These are phyloP conservation scores for Parapristionchus giblindavisi DNA, from an alignment of 2,888 invertebrate genomes.

Conservation along the genomic window DNA sequence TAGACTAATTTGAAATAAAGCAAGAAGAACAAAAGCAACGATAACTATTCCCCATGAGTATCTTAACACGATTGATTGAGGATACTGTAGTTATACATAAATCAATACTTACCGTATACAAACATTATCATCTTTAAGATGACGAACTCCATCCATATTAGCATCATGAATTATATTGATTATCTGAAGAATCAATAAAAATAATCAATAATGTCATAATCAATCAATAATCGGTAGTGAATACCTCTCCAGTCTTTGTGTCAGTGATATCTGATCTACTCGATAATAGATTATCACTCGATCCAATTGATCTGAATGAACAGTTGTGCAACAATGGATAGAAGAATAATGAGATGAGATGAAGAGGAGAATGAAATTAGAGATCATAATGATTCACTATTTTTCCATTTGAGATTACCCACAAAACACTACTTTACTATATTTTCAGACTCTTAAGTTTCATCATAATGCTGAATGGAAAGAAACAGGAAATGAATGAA, in stretches of 20 bases:
- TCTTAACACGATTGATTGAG: constrained; percentile 31
- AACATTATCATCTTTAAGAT: constrained; percentile 55
- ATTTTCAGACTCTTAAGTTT: no score
- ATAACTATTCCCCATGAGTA: constrained; percentile 59
- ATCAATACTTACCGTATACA: constrained; percentile 47
- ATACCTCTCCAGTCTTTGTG: constrained; percentile 31
- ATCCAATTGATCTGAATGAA: not conserved
- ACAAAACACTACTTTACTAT: no score
- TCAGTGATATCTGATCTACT: constrained; percentile 13
- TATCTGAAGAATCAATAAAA: constrained; percentile 35
- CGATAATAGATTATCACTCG: no score
- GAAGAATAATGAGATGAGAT: not conserved
- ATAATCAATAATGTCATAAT: not conserved
- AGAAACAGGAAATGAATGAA: no score
- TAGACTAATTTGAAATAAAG: constrained; percentile 59
- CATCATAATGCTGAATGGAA: no score
- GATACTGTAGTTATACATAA: not conserved
- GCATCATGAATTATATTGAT: constrained; percentile 62
- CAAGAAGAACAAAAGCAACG: constrained; percentile 58
- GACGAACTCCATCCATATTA: constrained; percentile 67
- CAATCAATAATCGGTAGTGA: no score
- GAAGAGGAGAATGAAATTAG: no score
- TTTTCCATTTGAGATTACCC: no score
- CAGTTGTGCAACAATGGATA: not conserved
- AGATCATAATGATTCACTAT: no score